Base-by-base conservation (phyloP, 2,888 invertebrate species). In the Calameuta idolon region DNA sequence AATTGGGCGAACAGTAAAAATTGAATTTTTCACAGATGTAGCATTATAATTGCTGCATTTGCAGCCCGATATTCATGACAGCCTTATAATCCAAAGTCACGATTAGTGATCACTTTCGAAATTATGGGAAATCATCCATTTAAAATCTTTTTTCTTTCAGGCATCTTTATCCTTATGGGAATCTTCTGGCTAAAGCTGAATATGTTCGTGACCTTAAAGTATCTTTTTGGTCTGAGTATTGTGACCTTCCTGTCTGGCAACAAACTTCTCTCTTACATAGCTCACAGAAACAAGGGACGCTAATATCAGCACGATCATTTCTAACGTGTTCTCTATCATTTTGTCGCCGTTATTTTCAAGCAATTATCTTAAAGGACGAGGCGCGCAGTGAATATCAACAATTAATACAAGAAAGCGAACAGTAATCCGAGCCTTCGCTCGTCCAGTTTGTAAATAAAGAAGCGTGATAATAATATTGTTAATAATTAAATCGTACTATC, bases 131-230 rank as follows among this genome's bases (percentile, higher is more conserved):
- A 40, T 35, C 34, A 55, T 83, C 79, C 75, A 80, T 34, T 37
- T 69, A 33, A 35, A 69, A 30, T 76, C 33, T 81, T 81, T 79
- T 78, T 83, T 82, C 83, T 92, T 92, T 30, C 93, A 96, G 97
- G 94, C 37, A 98, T 98, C 79, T 96, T 99, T 88, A 94, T 93
- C 0, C 94, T 99, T 77, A 99, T 98, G 93, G 95, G 94, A 77
- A 92, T 96, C 87, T 98, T 99, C 93, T 99, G 99, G 98, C 92
- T 98, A 85, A 94, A 96, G 89, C 93, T 99, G 86, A 96, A 98
- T 89, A 99, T 99, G 99, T 99, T 99, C 93, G 95, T 96, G 84
- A 98, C 99, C 31, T 93, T 98, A 87, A 96, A 97, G 85, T 98
- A 97, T 93, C 94, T 99, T 86, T 93, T 96, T 83, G 95, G 97